phyloP scores from a whole-genome alignment of 2,113 vertebrate genomes.

The Bubalus kerabau region DNA sequence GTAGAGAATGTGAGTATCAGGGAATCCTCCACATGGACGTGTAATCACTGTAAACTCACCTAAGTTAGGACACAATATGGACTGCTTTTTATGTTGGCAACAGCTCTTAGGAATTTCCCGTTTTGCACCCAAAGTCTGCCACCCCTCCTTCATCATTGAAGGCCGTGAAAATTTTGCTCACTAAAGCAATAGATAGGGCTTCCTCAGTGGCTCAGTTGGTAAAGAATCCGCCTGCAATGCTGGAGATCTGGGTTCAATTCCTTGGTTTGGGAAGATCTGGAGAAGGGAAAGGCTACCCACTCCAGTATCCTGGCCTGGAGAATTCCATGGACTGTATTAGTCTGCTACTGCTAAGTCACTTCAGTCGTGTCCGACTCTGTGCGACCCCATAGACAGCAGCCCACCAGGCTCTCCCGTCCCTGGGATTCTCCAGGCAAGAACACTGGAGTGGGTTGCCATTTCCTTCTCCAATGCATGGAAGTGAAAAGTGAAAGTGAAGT shows the following conservation, averaged over 20 bases:
- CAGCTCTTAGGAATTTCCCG: neutral
- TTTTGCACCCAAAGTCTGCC: neutral
- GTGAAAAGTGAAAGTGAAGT: too few relatives aligned
- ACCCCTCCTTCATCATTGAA: too few relatives aligned
- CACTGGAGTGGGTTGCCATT: too few relatives aligned
- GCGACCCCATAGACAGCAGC: too few relatives aligned
- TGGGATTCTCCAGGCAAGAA: too few relatives aligned
- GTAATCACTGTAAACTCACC: slow-evolving; percentile 54
- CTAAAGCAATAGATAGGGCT: neutral
- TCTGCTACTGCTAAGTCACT: neutral
- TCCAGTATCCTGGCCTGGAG: neutral
- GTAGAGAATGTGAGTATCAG: slow-evolving; percentile 71
- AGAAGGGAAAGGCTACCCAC: neutral
- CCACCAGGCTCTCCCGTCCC: too few relatives aligned
- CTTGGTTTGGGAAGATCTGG: neutral
- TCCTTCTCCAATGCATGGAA: too few relatives aligned
- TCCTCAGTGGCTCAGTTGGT: neutral
- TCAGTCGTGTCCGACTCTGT: too few relatives aligned
- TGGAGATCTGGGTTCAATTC: neutral
- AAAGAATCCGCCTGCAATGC: neutral
- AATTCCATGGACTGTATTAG: neutral
- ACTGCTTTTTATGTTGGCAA: slow-evolving; percentile 53
- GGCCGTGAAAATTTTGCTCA: neutral
- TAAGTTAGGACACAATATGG: slow-evolving; percentile 56
- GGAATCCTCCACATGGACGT: slow-evolving; percentile 54